Evolutionary conservation across 2,888 invertebrate species (phyloP), one percentile per base, ranked within the genome.

Genomic region (Troides helena): DNA sequence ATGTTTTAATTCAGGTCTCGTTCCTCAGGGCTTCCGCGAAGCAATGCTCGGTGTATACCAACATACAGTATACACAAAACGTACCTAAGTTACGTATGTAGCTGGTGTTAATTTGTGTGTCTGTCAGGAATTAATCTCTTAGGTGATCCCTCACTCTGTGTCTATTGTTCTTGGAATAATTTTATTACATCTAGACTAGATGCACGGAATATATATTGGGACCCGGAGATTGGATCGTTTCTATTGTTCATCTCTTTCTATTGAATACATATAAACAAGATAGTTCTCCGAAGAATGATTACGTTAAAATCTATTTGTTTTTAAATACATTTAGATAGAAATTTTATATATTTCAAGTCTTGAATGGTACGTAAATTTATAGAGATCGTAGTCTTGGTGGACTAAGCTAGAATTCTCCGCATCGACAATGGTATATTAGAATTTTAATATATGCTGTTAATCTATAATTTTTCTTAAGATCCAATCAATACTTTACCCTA

Each of bases 1-100:
- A 85, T 88, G 88, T 91, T 90, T 87, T 84, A 84, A 91, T 91
- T 88, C 91, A 86, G 77, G 80, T 82, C 84, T 85, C 88, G 90
- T 89, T 79, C 78, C 74, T 56, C 74, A 75, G 64, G 71, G 86
- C 88, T 91, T 91, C 91, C 90, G 84, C 87, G 91, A 90, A 91
- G 75, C 79, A 72, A 79, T 84, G 83, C 80, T 79, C 57, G 62
- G 14, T 67, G 70, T 66, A 63, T 70, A 70, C 67, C 67, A 66
- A 63, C 70, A 64, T 70, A 67, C 39, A 59, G 64, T 70, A 61
- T 64, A 70, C 64, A 67, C 67, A 56, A 67, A 64, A 67, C 60
- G 70, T 66, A 69, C 58, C 62, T 63, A 59, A 67, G 59, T 53
- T 66, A 46, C 46, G 60, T 62, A 61, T 65, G 68, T 68, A 30